Conservation (phyloP, 1,140 invertebrate species). For the Apocrypta bakeri region DNA sequence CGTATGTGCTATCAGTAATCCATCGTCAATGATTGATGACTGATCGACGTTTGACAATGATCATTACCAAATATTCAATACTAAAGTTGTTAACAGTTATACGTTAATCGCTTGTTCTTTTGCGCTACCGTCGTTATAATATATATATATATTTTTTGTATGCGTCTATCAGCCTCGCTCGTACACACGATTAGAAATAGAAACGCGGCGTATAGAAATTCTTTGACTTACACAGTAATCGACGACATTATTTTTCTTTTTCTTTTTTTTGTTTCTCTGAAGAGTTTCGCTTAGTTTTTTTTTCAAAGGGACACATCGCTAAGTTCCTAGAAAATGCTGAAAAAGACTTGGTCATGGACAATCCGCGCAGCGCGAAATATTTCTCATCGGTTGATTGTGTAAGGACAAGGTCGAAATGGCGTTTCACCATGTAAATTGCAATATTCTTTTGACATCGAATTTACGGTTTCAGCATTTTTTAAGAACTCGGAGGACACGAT, state of each 20-base stretch:
- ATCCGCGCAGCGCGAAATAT: not conserved
- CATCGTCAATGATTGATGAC: slow-evolving; percentile 44
- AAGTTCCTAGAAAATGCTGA: slow-evolving; percentile 42
- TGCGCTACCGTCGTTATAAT: slow-evolving; percentile 43
- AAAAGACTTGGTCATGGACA: not conserved
- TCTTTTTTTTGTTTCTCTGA: slow-evolving; percentile 33
- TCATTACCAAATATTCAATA: slow-evolving; percentile 47
- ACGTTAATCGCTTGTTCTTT: slow-evolving; percentile 37
- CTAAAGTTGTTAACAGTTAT: slow-evolving; percentile 46
- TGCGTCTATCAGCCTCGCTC: slow-evolving; percentile 45
- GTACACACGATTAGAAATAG: slow-evolving; percentile 44
- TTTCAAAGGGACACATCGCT: slow-evolving; percentile 27
- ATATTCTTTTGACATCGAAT: not conserved
- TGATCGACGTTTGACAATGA: slow-evolving; percentile 40
- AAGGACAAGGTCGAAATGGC: not conserved
- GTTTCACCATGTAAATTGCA: not conserved
- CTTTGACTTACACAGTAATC: slow-evolving; percentile 30
- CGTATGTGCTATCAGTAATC: slow-evolving; percentile 44
- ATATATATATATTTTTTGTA: slow-evolving; percentile 46
- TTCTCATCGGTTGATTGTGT: not conserved
- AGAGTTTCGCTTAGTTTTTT: slow-evolving; percentile 27
- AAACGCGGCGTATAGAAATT: slow-evolving; percentile 41
- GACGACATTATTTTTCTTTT: slow-evolving; percentile 28
- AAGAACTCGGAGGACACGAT: slow-evolving; percentile 31
- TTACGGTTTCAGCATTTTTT: slow-evolving; percentile 14